These are phyloP conservation scores for Ennomos quercinarius DNA, from an alignment of 2,888 invertebrate genomes.

Conservation along the genomic window DNA sequence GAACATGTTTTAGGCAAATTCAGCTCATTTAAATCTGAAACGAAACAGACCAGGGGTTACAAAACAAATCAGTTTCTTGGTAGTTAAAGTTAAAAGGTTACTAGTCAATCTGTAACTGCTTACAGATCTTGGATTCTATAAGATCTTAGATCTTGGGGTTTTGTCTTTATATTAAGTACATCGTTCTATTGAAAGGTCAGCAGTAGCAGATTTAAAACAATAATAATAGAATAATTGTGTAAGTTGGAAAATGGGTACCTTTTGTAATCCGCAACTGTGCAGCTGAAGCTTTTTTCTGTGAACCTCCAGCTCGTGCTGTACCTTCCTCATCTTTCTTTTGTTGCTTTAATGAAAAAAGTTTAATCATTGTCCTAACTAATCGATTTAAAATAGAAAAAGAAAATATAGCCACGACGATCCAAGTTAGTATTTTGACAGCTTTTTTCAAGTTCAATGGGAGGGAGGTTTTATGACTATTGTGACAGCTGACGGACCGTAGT, in stretches of 20 bases:
- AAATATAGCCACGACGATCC: constrained; percentile 71
- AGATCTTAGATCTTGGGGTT: too few species aligned
- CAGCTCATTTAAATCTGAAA: constrained; percentile 97
- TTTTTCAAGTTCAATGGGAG: constrained; percentile 50
- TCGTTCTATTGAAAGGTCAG: background rate
- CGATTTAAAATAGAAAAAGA: constrained; percentile 71
- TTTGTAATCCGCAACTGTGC: constrained; percentile 99
- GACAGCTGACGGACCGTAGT: too few species aligned
- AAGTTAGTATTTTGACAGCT: constrained; percentile 73
- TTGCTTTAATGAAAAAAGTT: constrained; percentile 98
- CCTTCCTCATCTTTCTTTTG: constrained; percentile 99
- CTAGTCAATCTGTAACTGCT: too few species aligned
- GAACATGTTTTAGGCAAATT: constrained; percentile 98
- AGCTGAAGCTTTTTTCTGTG: constrained; percentile 97
- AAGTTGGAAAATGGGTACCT: constrained; percentile 86
- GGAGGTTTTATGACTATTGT: too few species aligned
- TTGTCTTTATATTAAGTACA: too few species aligned
- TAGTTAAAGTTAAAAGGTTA: too few species aligned
- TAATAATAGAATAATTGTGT: constrained; percentile 2
- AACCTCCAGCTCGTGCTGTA: constrained; percentile 84
- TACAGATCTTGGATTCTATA: too few species aligned
- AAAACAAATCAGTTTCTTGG: too few species aligned
- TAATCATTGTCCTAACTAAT: constrained; percentile 92
- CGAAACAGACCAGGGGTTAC: constrained; percentile 33
- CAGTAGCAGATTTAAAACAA: background rate